Evolutionary conservation across 2,888 invertebrate genomes (phyloP), one percentile per base, ranked within the genome.

Genomic region (Formica aserva): DNA sequence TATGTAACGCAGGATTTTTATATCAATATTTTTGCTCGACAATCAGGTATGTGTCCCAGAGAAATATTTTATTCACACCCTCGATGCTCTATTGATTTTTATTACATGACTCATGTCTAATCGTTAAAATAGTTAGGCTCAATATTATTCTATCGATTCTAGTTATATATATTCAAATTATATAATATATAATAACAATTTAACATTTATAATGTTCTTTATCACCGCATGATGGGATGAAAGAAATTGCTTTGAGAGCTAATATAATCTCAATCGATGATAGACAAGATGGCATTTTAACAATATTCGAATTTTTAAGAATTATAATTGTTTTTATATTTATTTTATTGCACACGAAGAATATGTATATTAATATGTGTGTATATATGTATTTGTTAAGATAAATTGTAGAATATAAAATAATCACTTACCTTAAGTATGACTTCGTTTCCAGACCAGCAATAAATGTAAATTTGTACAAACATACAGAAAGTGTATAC

Each of bases 381-480:
- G 4, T 45, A 45, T 45, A 45, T 48, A 41, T 41, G 9, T 18
- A 13, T 18, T 1, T 48, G 18, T 18, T 32, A 1, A 0, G 22
- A 41, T 63, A 4, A 13, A 32, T 63, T n/a, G 13, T n/a, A 63
- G 5, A 65, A 13, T 1, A 8, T 3, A 11, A 15, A 13, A 60
- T 3, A 26, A 9, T 26, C 15, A 48, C 1, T 9, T 63, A 92
- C 90, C 82, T 90, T 88, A 26, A 78, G 13, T n/a, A 85, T 87
- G 8, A 91, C 83, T 76, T 91, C 89, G 52, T 91, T 91, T 29
- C 91, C 92, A 45, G 89, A 87, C 89, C 90, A 91, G 74, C 91
- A 91, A 65, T 91, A 84, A 18, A 92, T 65, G 75, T 88, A 91
- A 22, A 89, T 89, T 52, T 92, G 89, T 5, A 88, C 38, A 63